Evolutionary conservation across 2,797 vertebrate species (phyloP), one percentile per base, ranked within the genome.

Genomic region (Telmatherina bonti): DNA sequence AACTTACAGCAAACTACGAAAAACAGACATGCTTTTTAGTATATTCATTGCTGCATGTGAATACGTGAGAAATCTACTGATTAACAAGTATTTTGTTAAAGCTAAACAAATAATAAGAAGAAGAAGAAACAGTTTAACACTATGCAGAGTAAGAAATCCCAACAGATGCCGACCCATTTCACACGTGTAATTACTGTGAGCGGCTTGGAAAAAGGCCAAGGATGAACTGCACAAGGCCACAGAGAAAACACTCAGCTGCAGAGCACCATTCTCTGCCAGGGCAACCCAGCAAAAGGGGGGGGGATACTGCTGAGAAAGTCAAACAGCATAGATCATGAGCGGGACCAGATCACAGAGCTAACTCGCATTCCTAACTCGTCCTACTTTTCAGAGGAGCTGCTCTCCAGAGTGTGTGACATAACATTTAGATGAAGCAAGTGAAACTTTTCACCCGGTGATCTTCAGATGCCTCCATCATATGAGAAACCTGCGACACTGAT

Each of bases 151-250:
- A 59, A 70, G 63, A 71, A 81, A 79, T 71, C 59, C 73, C 38
- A 76, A 31, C 54, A 76, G 74, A 60, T 67, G 53, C 51, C 18
- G 58, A 62, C 59, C 76, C 74, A 73, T 74, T 81, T 67, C 70
- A 79, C 75, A 79, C 77, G 81, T 79, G 74, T 78, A 85, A 86
- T 88, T 83, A 85, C 60, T 71, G 67, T 43, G 45, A 59, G 66
- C 80, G 53, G 9, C 47, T 81, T 74, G 81, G 82, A 68, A 76
- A 76, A 82, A 81, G 70, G 82, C 81, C 84, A 88, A 63, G 74
- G 59, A 72, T 57, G 72, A 87, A 86, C 83, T 55, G 70, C 54
- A 78, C 60, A 71, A 76, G 69, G 81, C 76, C 76, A 38, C 1
- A 29, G 57, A 81, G 63, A 74, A 81, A 81, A 65, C 4, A 6